Conservation (phyloP, 2,797 vertebrate genomes). For the Pogoniulus pusillus region DNA sequence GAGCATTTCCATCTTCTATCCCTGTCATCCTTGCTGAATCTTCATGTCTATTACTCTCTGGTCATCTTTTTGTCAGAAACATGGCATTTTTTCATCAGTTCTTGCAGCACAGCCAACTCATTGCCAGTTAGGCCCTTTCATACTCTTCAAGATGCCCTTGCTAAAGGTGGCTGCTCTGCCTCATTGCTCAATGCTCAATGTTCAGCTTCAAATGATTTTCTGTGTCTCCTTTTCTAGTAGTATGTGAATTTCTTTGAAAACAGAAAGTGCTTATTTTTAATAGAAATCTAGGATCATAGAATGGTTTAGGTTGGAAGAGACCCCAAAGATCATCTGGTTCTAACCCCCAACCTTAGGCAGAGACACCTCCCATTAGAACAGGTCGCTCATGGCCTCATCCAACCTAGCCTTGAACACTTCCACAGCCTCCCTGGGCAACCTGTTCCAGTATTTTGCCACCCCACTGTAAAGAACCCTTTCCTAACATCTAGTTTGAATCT, state of each 20-base stretch:
- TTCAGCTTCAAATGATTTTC: background rate
- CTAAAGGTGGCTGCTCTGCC: background rate
- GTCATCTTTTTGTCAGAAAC: background rate
- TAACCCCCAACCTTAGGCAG: too few relatives aligned
- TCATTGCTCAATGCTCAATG: rapidly evolving
- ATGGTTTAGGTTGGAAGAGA: too few relatives aligned
- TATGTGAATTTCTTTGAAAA: background rate
- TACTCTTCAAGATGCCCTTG: background rate
- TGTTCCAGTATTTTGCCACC: too few relatives aligned
- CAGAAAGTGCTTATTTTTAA: background rate
- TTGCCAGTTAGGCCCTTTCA: background rate
- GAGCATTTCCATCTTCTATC: background rate
- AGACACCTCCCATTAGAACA: too few relatives aligned
- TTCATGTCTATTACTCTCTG: background rate
- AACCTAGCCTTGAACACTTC: too few relatives aligned
- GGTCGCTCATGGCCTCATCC: too few relatives aligned
- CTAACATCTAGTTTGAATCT: too few relatives aligned
- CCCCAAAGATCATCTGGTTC: too few relatives aligned
- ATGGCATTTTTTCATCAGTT: background rate
- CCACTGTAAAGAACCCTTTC: too few relatives aligned
- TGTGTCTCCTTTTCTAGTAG: background rate
- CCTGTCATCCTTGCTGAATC: background rate
- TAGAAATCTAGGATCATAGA: background rate
- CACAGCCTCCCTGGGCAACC: too few relatives aligned
- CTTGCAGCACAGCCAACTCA: background rate